phyloP scores from a whole-genome alignment of 2,113 vertebrate genomes.

The Andinoacara biseriatus region DNA sequence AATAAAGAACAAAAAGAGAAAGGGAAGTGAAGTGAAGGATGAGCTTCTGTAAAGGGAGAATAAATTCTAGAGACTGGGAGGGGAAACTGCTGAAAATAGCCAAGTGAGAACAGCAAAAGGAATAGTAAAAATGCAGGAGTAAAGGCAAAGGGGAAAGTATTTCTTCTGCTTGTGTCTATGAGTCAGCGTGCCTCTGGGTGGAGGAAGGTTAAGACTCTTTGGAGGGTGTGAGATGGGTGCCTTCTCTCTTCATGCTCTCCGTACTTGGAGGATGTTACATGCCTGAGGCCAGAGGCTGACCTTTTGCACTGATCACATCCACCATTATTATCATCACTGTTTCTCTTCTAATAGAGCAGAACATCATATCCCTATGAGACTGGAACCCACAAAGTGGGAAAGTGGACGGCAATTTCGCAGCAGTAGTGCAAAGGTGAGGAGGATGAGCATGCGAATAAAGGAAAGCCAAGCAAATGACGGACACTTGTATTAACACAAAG shows the following conservation, averaged over 20 bases:
- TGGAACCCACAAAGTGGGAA: slow-evolving; percentile 40
- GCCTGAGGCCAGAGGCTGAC: slow-evolving; percentile 69
- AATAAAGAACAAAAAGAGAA: slow-evolving; percentile 37
- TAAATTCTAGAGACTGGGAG: slow-evolving; percentile 36
- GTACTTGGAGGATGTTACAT: slow-evolving; percentile 55
- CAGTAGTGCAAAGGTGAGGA: slow-evolving; percentile 32
- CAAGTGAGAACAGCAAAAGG: slow-evolving; percentile 37
- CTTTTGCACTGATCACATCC: slow-evolving; percentile 75
- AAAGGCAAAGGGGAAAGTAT: slow-evolving; percentile 34
- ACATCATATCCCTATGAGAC: slow-evolving; percentile 55
- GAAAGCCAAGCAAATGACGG: slow-evolving; percentile 1
- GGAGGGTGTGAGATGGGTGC: slow-evolving; percentile 58
- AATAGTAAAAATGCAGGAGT: slow-evolving; percentile 39
- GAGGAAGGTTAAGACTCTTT: slow-evolving; percentile 51
- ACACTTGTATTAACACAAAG: slow-evolving; percentile 20
- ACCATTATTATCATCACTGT: slow-evolving; percentile 72
- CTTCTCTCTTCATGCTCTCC: slow-evolving; percentile 36
- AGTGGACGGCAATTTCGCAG: slow-evolving; percentile 32
- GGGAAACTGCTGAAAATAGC: slow-evolving; percentile 51
- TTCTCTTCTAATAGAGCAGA: slow-evolving; percentile 68
- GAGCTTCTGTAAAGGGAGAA: slow-evolving; percentile 36
- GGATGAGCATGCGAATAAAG: background rate
- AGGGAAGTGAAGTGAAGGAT: slow-evolving; percentile 32
- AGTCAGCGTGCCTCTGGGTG: slow-evolving; percentile 53
- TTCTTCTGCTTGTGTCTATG: slow-evolving; percentile 41